phyloP scores from a whole-genome alignment of 2,888 invertebrate species.

The Erebia epiphron region DNA sequence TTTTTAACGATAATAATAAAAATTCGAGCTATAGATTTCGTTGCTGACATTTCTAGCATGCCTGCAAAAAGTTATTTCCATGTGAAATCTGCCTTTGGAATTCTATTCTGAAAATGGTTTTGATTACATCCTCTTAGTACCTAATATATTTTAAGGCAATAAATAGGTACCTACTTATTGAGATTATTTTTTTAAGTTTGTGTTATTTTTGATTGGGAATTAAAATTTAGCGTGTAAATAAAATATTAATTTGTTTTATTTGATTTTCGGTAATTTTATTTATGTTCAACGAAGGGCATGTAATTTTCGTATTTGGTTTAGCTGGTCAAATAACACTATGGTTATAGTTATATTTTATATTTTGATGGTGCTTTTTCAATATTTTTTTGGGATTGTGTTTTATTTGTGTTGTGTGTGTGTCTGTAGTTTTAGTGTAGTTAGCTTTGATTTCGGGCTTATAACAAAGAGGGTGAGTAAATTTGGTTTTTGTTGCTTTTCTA shows the following conservation, averaged over 20 bases:
- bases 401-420: conserved; percentile 37
- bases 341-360: not conserved
- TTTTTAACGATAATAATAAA: too few relatives aligned
- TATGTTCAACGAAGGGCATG: not conserved
- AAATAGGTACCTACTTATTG: too few relatives aligned
- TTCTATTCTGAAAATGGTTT: too few relatives aligned
- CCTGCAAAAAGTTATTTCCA: too few relatives aligned
- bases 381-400: conserved; percentile 28
- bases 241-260: not conserved
- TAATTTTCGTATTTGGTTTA: not conserved
- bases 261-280: not conserved
- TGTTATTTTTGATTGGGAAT: not conserved
- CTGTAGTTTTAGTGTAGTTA: conserved; percentile 39
- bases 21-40: too few relatives aligned
- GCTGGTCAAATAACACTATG: not conserved
- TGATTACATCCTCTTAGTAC: too few relatives aligned
- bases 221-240: not conserved
- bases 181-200: not conserved
- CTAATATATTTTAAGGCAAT: too few relatives aligned
- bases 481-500: conserved; percentile 37
- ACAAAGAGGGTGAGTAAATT: conserved; percentile 41
- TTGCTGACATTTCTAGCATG: too few relatives aligned
- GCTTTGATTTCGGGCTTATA: conserved; percentile 25
- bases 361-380: conserved; percentile 37
- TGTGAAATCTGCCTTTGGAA: too few relatives aligned